phyloP scores from a whole-genome alignment of 2,797 vertebrate species.

The Sebastes vulpes region DNA sequence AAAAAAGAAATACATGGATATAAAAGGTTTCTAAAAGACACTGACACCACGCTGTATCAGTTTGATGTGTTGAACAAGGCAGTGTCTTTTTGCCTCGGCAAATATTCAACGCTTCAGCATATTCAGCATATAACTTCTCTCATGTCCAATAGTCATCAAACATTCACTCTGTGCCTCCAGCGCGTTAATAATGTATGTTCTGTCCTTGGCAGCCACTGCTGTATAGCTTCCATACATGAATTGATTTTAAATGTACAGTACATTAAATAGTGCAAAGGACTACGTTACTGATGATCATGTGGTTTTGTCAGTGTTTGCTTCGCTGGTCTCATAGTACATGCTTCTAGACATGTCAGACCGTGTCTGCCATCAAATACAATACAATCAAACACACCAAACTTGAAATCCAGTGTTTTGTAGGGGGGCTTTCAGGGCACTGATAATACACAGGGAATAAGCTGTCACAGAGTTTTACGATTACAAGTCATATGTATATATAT shows the following conservation, averaged over 20 bases:
- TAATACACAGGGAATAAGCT: not conserved
- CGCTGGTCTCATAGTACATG: not conserved
- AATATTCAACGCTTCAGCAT: conserved; percentile 29
- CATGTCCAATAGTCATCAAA: conserved; percentile 49
- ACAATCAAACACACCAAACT: not conserved
- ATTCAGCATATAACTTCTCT: conserved; percentile 37
- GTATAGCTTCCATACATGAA: conserved; percentile 37
- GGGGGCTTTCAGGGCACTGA: not conserved
- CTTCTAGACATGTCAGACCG: not conserved
- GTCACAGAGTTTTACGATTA: not conserved
- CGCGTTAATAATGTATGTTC: conserved; percentile 63
- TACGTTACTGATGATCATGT: not conserved
- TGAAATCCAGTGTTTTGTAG: not conserved
- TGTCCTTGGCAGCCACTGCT: conserved; percentile 48
- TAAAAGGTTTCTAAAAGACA: not conserved
- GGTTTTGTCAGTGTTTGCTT: conserved; percentile 13
- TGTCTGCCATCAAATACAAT: conserved; percentile 8
- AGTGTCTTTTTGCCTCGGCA: conserved; percentile 4
- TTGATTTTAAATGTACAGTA: conserved; percentile 57
- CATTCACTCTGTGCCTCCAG: conserved; percentile 46
- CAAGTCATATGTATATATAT: not conserved
- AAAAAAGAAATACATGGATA: not conserved
- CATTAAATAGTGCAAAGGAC: conserved; percentile 39
- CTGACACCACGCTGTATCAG: not conserved
- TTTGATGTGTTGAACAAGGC: conserved; percentile 5